phyloP scores from a whole-genome alignment of 2,113 vertebrate genomes.

The Solea solea region DNA sequence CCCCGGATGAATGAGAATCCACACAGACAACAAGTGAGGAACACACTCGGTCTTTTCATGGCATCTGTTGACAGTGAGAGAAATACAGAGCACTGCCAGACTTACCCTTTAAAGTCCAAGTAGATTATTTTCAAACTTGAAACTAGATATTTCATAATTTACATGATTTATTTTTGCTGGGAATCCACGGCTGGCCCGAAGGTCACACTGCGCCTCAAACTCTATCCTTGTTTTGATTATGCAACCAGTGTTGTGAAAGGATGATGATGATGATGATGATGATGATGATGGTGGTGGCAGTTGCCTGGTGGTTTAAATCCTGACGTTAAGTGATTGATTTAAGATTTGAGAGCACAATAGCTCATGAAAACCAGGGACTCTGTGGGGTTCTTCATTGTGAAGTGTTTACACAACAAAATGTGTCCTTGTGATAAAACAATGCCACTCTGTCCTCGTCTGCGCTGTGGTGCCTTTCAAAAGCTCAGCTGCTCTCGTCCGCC shows the following conservation, averaged over 20 bases:
- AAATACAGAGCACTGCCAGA: not conserved
- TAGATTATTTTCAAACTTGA: not conserved
- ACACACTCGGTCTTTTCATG: not conserved
- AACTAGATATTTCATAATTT: not conserved
- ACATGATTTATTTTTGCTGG: not conserved
- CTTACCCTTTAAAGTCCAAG: not conserved
- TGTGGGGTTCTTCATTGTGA: constrained; percentile 22
- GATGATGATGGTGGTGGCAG: not conserved
- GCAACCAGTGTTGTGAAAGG: constrained; percentile 21
- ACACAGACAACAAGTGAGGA: too few relatives aligned
- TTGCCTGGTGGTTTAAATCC: constrained; percentile 20
- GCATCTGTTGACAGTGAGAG: not conserved
- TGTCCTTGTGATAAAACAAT: constrained; percentile 46
- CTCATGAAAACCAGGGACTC: constrained; percentile 31
- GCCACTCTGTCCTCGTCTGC: constrained; percentile 40
- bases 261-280: not conserved
- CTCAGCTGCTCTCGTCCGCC: constrained; percentile 60
- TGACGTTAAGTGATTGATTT: constrained; percentile 18
- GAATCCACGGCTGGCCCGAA: constrained; percentile 5
- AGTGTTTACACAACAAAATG: constrained; percentile 33
- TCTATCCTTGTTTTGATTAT: constrained; percentile 21
- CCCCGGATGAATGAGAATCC: too few relatives aligned
- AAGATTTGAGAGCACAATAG: constrained; percentile 23
- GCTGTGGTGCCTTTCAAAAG: constrained; percentile 50
- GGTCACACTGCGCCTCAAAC: constrained; percentile 2